Base-by-base conservation (phyloP, 2,113 vertebrate genomes). In the Cathartes aura region DNA sequence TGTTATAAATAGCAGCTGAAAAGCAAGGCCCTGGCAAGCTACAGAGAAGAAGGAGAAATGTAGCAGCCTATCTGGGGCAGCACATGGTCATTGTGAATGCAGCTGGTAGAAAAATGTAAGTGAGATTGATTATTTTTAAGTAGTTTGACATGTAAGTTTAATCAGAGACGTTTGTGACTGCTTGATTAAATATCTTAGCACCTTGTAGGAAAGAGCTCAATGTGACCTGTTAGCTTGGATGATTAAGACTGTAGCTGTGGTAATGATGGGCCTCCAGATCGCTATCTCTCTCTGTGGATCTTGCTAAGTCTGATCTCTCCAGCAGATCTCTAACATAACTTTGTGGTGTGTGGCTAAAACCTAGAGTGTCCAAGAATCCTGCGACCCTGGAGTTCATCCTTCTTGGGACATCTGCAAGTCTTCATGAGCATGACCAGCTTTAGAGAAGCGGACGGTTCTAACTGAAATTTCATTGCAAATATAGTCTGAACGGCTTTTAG, bases 361-460 rank as follows among this genome's bases (percentile, higher is more conserved):
- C 0, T 15, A 56, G n/a, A 30, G 8, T 18, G 20, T 47, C 73
- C 50, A 47, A 43, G 72, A 52, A 59, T 34, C 19, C 22, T 52
- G 8, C 1, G 26, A 5, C 8, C 3, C 20, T 47, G 15, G 2
- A 27, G 24, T 36, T 63, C 1, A 0, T 45, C 14, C 6, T 62
- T 58, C 27, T 21, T 67, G 47, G 19, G 32, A 17, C 0, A 0
- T 34, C 18, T 53, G 11, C 15, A 82, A 34, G 18, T 59, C 52
- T 58, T 90, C 24, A 50, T 20, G 11, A 50, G 7, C 32, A 48
- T 7, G 26, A 45, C 4, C 58, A 76, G 0, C 12, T 58, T 45
- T 29, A 45, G 22, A 63, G 24, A 89, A 81, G 16, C 2, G 0
- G 4, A 4, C 1, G 0, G 8, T 68, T 76, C 58, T 64, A 80